Evolutionary conservation across 2,888 invertebrate species (phyloP), one percentile per base, ranked within the genome.

Genomic region (Nomada flava): DNA sequence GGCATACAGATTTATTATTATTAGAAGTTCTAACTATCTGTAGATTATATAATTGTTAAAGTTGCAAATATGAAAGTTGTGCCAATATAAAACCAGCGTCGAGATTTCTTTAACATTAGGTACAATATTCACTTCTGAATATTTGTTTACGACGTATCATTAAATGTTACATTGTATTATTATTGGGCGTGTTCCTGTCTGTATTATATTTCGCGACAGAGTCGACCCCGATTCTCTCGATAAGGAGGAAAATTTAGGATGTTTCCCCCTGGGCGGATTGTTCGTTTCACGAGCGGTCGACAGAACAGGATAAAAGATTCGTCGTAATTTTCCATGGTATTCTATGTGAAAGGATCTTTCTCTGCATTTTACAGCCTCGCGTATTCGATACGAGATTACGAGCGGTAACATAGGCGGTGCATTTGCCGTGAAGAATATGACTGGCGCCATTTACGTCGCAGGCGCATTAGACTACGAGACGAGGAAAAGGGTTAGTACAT

Each of bases 321-420:
- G 11, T 44, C 20, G 53, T 20, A 57, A 53, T 76, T 55, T 44
- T 10, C n/a, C 53, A 9, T 10, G 10, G 13, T 20, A 57, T 59
- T 47, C 20, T 15, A 53, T 52, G 9, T 81, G 26, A 83, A 65
- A n/a, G 36, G 53, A 69, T 74, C 47, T 77, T 78, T 85, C 63
- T 78, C 67, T 69, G 23, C 71, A 75, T 73, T 89, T 84, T 76
- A 83, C 96, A 98, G 98, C 98, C 94, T 98, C 98, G 95, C 98
- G 98, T 96, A 98, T 99, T 96, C 98, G 98, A 96, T 99, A 99
- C 96, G 98, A 99, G 97, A 99, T 99, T 95, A 98, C 98, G 95
- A 98, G 98, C 96, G 99, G 99, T 95, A 99, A 99, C 97, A 97
- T 98, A 96, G 98, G 98, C 86, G 99, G 98, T 91, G 98, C 98